Evolutionary conservation across 2,113 vertebrate species (phyloP), one percentile per base, ranked within the genome.

Genomic region (Puntigrus tetrazona): DNA sequence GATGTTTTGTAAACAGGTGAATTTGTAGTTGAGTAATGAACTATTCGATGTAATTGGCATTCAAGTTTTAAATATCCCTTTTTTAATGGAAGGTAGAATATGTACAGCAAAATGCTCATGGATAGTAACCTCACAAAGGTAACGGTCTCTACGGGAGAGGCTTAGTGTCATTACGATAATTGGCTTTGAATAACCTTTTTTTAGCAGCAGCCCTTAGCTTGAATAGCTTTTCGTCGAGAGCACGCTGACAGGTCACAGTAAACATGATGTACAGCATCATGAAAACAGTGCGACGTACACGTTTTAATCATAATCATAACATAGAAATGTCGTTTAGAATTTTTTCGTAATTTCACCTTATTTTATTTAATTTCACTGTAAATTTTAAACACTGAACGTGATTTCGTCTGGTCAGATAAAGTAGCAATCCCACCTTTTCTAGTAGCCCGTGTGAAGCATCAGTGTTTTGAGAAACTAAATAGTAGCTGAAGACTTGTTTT

Each of bases 151-250:
- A 29, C 22, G 38, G 85, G 63, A 85, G 73, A 88, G 88, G 92
- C 92, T 94, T 93, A 93, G 31, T 43, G 84, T 84, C 85, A 86
- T 81, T 43, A 63, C n/a, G 84, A 36, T 94, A 93, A 94, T 93
- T 94, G 92, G 92, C 92, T 94, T 94, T 91, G 87, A 85, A 85
- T 38, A 55, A 67, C 84, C 75, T 55, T 81, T 87, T 93, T 90
- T 91, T n/a, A n/a, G n/a, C n/a, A 93, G 91, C 85, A 77, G 34
- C 50, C 20, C 36, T 45, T 43, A 50, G 72, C 84, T 85, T 82
- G 79, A 85, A 85, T 38, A 82, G 72, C 27, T 47, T 25, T 80
- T 67, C 20, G 72, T 80, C 25, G 14, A 7, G 14, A n/a, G 74
- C 78, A 86, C 13, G 18, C 88, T 88, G 77, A 75, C 36, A 84